Evolutionary conservation across 2,797 vertebrate species (phyloP), one percentile per base, ranked within the genome.

Genomic region (Peromyscus eremicus): DNA sequence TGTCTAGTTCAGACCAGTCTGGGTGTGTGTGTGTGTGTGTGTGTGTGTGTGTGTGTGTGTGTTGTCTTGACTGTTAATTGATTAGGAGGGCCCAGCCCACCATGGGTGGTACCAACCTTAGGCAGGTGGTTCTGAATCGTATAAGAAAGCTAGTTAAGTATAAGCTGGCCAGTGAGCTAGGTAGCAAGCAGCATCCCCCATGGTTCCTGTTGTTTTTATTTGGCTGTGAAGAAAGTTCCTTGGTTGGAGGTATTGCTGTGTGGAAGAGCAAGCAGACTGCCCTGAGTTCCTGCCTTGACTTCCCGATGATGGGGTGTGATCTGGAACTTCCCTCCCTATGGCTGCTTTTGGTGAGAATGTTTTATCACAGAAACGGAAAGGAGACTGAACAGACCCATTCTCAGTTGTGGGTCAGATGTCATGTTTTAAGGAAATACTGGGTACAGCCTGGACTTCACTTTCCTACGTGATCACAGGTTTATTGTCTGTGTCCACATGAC

Each of bases 391-490:
- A 73, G 52, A 57, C n/a, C n/a, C 46, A 37, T 9, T 7, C 27
- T 73, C 5, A 37, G 43, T 11, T 12, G n/a, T n/a, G n/a, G 52
- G 9, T 66, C 10, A 9, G 46, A n/a, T 10, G 9, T 40, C n/a
- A 25, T 19, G 55, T 32, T 3, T n/a, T 34, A 10, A 80, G 55
- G 71, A 46, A 46, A 57, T 0, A 4, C 70, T 29, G 0, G 29
- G 2, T 1, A 14, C 8, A 14, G 10, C 9, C 9, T 3, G 1
- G 27, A 0, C 40, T 40, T 37, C 83, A 2, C n/a, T 37, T 27
- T 5, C 8, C 32, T 3, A 6, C 6, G 66, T 5, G 3, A 19
- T 43, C 29, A 1, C 11, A 4, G 37, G 25, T 40, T 34, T 17
- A 1, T 21, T 14, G 23, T 85, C 89, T 43, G 32, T 25, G 43